Percentiles rank a stretch among this genome's conserved stretches.
phyloP scores from a whole-genome alignment of 2,888 invertebrate genomes.

The Lobophora halterata region DNA sequence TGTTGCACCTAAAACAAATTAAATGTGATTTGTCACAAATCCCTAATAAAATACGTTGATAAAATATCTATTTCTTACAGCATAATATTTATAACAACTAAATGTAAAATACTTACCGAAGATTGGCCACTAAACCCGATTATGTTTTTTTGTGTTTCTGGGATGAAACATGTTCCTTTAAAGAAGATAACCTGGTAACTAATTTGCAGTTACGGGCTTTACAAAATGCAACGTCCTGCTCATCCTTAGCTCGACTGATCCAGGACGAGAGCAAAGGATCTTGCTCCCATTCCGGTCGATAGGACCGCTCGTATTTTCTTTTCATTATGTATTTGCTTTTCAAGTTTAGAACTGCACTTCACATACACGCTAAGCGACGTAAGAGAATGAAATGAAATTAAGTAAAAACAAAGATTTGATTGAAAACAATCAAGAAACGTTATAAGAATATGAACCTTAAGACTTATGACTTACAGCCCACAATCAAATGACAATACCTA shows the following conservation, averaged over 20 bases:
- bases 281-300: slow-evolving; percentile 4
- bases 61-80: slow-evolving; percentile 6
- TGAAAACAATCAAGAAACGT: too few relatives aligned
- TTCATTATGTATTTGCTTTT: slow-evolving; percentile 6
- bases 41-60: slow-evolving; percentile 4
- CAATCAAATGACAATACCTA: too few relatives aligned
- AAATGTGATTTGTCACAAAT: slow-evolving; percentile 3
- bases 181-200: slow-evolving; percentile 6
- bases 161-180: slow-evolving; percentile 8
- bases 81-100: slow-evolving; percentile 6
- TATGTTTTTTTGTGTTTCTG: slow-evolving; percentile 9
- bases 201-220: slow-evolving; percentile 10
- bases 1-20: too few relatives aligned
- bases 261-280: slow-evolving; percentile 6
- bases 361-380: too few relatives aligned
- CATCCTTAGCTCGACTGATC: slow-evolving; percentile 3
- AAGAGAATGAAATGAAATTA: too few relatives aligned
- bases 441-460: too few relatives aligned
- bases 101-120: slow-evolving; percentile 9
- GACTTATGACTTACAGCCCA: too few relatives aligned
- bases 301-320: slow-evolving; percentile 5
- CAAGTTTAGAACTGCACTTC: too few relatives aligned
- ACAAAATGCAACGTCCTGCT: slow-evolving; percentile 7
- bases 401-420: too few relatives aligned
- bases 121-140: slow-evolving; percentile 9